Evolutionary conservation across 1,140 invertebrate species (phyloP), one percentile per base, ranked within the genome.

Genomic region (Drosophila insularis): DNA sequence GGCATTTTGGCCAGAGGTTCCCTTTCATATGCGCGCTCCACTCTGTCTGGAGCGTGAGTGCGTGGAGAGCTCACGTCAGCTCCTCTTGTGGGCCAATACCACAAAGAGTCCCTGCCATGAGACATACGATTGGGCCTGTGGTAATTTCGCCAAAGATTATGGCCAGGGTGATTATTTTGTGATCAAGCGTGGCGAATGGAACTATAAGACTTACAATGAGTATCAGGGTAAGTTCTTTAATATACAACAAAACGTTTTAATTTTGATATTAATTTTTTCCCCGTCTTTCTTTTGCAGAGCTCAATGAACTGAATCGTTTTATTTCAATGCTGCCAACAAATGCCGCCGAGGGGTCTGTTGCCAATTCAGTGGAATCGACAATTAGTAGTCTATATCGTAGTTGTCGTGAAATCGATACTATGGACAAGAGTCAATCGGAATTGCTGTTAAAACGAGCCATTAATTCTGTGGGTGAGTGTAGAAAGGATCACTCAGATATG

Each of bases 161-260:
- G 71, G 73, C 59, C 69, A 76, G 1, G 72, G 85, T 55, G 87
- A 91, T 56, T 91, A 89, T 62, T 92, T 78, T 73, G 90, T 91
- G 61, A 90, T 92, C 32, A 91, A 91, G 56, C 81, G 85, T 17
- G 91, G 91, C 67, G 91, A 92, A 74, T 92, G 90, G 90, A 89
- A 90, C 67, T 90, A 90, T 63, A 89, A 90, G 79, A 89, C 90
- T 69, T 89, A 89, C 69, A 89, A 90, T 71, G 91, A 92, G 76
- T 92, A 92, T 78, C 82, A 91, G 79, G 91, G 91, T 92, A 53
- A 80, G 85, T 50, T n/a, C n/a, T n/a, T 39, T 17, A 8, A 5
- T 10, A 23, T 5, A 13, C 35, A 5, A 31, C 4, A 43, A 6
- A 6, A 35, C n/a, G 27, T 50, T 64, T 17, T 4, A 7, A 5